Base-by-base conservation (phyloP, 2,113 vertebrate species). In the Paradoxurus hermaphroditus region DNA sequence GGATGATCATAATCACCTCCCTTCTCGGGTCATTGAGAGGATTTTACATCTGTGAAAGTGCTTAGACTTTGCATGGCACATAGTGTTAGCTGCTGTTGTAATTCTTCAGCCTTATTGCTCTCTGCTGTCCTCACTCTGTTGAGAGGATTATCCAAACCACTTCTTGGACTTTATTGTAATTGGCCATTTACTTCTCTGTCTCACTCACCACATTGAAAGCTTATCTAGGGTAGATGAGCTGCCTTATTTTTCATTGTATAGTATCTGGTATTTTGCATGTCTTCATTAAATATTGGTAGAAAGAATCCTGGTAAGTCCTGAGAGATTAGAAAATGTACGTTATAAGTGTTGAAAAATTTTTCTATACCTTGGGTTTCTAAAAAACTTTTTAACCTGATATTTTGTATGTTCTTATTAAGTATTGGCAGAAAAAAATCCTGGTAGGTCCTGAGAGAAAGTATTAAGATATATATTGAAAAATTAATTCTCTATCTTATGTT, bases 371-470 rank as follows among this genome's bases (percentile, higher is more conserved):
- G 81, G 31, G 59, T 90, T 94, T n/a, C 41, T 79, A 53, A 72
- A 78, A 29, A 78, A 49, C 46, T 51, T 81, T 81, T 34, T 51
- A 78, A 78, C 3, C 7, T 73, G 68, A 23, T 97, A 67, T 90
- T 94, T 77, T 86, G 25, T 81, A 73, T 56, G 31, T 90, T 23
- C 19, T 92, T 14, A 62, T 92, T 82, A 46, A 82, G 39, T 96
- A 89, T 77, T 81, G 87, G 77, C 78, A 63, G 53, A 91, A 75
- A 29, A 29, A 86, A 75, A 39, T 94, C 77, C 41, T 96, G 77
- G 34, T 27, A 82, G 29, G 9, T 65, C 19, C 90, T 90, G 19
- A 92, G 51, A 90, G 46, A 91, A 87, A 44, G 1, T 89, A 53
- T 21, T 19, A 16, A 51, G 18, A 56, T 94, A 65, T 6, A 14